These are phyloP conservation scores for Cephus pygmeus DNA, from an alignment of 2,888 invertebrate species.

Conservation along the genomic window DNA sequence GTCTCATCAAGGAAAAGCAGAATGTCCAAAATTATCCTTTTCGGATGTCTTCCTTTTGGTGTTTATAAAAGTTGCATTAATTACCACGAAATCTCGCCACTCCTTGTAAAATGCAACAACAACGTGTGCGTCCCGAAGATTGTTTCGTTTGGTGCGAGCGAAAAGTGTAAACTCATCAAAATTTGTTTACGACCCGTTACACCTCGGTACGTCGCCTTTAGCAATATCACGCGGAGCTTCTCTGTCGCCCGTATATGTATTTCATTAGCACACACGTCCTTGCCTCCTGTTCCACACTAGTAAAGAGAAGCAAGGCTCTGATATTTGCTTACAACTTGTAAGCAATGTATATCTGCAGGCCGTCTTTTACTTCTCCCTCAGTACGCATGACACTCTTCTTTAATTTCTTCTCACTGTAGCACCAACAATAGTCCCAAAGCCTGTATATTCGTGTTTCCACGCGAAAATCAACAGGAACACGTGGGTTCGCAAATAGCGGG, in stretches of 20 bases:
- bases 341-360: neutral
- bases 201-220: neutral
- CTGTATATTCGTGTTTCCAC: neutral
- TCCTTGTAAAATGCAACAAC: neutral
- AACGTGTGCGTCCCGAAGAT: neutral
- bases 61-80: neutral
- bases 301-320: neutral
- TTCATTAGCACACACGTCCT: conserved; percentile 1
- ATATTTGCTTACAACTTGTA: conserved; percentile 6
- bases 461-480: neutral
- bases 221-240: neutral
- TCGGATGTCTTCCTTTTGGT: neutral
- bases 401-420: neutral
- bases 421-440: neutral
- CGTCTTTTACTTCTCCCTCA: neutral
- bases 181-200: conserved; percentile 3
- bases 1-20: no score
- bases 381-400: neutral
- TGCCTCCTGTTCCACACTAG: neutral
- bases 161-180: conserved; percentile 5
- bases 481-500: neutral
- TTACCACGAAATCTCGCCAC: neutral
- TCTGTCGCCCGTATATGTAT: neutral
- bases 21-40: neutral
- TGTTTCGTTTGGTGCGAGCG: neutral